Evolutionary conservation across 2,113 vertebrate species (phyloP).

Genomic region (Abramis brama): DNA sequence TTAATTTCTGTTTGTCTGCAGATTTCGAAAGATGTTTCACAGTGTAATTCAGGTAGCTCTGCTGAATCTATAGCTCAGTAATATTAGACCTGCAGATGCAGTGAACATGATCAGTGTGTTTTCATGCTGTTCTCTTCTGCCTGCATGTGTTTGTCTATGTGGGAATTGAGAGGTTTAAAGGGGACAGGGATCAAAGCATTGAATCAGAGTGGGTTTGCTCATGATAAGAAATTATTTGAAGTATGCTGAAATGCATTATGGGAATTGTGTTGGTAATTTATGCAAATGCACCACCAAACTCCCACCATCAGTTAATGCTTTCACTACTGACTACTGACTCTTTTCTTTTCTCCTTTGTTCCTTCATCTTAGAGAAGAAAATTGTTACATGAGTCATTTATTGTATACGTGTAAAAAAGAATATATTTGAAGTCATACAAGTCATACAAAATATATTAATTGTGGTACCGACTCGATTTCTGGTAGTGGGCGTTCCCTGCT

Average conservation of each 20-base stretch:
- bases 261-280: constrained; percentile 29
- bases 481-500: too few species aligned
- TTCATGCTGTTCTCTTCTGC: not conserved
- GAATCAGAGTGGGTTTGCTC: constrained; percentile 23
- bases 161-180: constrained; percentile 6
- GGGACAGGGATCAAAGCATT: not conserved
- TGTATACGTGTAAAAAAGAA: not conserved
- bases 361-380: not conserved
- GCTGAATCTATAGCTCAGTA: too few species aligned
- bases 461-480: too few species aligned
- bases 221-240: constrained; percentile 32
- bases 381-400: not conserved
- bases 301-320: constrained; percentile 11
- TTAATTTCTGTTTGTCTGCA: not conserved
- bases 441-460: too few species aligned
- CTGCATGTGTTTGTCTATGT: constrained; percentile 20
- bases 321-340: not conserved
- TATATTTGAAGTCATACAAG: not conserved
- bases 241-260: constrained; percentile 27
- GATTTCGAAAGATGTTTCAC: not conserved
- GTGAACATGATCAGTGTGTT: not conserved
- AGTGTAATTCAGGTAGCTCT: not conserved
- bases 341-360: not conserved
- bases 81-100: not conserved
- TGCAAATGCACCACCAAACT: not conserved